Base-by-base conservation (phyloP, 2,888 invertebrate species). In the Oxystoma pomonae region DNA sequence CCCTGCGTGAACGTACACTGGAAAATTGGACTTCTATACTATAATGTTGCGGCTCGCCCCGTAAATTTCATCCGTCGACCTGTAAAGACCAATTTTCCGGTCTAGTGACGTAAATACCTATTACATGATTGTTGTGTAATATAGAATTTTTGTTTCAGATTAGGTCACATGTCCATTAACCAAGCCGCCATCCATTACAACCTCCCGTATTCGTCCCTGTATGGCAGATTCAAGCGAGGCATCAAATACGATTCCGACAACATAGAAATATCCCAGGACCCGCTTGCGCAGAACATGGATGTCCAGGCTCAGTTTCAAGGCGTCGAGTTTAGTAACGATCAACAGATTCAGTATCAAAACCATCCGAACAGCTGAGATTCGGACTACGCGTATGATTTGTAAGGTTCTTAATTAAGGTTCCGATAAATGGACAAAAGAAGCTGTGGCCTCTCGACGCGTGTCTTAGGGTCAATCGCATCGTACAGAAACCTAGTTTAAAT, bases 171-270 rank as follows among this genome's bases (percentile, higher is more conserved):
- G 94, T 93, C 93, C 67, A 94, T 94, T 74, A 94, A 94, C 81
- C 94, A 94, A 81, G 94, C 94, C 59, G 94, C 94, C 60, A 94
- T 94, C 72, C 94, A 94, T 78, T 94, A 89, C 81, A 94, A 94
- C 81, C 82, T 94, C 75, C 94, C 94, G 51, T 94, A 94, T 78
- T 94, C 94, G 16, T 94, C 94, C 2, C 82, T 94, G 21, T 94
- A 94, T 76, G 94, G 94, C 0, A 86, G 94, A 63, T 94, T 94
- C 78, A 94, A 94, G 79, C 85, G 94, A 59, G 92, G 91, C 75
- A 77, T 79, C 57, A 93, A 93, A 79, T 92, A 90, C 77, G 91
- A 91, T 67, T 77, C 84, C 19, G 86, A 84, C 65, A 74, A 74
- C 60, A 75, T 78, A 56, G 80, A 81, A 18, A 58, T 57, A 57